Percentiles rank a stretch among this genome's conserved stretches.
These are phyloP conservation scores for Stegophylla sp. DNA, from an alignment of 2,888 invertebrate species.

Conservation along the genomic window DNA sequence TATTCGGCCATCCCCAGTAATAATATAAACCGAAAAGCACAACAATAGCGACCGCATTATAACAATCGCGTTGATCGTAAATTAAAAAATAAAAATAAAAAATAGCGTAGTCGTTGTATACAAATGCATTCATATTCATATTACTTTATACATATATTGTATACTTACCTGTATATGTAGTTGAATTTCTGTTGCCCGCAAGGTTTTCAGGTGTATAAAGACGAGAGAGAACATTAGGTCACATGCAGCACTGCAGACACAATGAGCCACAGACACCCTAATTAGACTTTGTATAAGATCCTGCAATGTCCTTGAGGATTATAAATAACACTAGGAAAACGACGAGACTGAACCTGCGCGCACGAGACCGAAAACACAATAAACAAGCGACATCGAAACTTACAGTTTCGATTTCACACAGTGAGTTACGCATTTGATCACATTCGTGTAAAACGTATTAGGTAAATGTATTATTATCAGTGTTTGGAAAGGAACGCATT, in stretches of 20 bases:
- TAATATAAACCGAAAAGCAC: neutral
- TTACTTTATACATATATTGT: neutral
- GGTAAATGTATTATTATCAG: too few species aligned
- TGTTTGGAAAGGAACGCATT: too few species aligned
- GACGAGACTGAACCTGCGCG: neutral
- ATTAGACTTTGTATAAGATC: neutral
- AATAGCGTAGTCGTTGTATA: neutral
- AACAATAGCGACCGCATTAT: neutral
- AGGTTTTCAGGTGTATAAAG: neutral
- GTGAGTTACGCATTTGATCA: too few species aligned
- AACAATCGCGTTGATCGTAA: neutral
- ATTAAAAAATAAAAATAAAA: neutral
- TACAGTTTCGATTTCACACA: too few species aligned
- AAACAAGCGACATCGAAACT: too few species aligned
- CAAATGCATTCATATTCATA: neutral
- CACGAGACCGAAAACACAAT: neutral
- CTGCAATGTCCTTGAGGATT: neutral
- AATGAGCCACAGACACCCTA: neutral
- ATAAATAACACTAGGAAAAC: neutral
- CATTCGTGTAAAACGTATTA: too few species aligned
- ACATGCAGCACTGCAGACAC: neutral
- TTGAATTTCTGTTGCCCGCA: neutral
- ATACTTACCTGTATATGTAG: too few species aligned
- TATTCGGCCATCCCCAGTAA: neutral
- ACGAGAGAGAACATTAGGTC: constrained; percentile 2